Evolutionary conservation across 2,113 vertebrate species (phyloP), one percentile per base, ranked within the genome.

Genomic region (Kryptolebias marmoratus): DNA sequence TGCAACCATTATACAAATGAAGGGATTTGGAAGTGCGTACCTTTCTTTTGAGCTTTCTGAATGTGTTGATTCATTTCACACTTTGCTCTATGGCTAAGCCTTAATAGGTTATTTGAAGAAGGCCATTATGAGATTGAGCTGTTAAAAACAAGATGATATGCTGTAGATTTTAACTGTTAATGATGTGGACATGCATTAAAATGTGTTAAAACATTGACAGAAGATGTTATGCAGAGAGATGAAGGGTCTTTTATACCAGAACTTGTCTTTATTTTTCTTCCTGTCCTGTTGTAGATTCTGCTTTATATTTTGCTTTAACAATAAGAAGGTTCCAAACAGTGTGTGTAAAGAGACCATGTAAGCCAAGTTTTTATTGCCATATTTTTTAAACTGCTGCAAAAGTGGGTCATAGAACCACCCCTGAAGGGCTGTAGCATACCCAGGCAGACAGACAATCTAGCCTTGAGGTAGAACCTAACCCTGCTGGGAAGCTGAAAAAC

Each of bases 301-400:
- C 68, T 61, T 82, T 66, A 79, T 67, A 28, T 80, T 80, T 66
- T 76, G 72, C 88, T 77, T 81, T 79, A 83, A 83, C 72, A 82
- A 80, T 75, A 59, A 64, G 36, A 66, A 30, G 1, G 12, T 72
- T 75, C 64, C 73, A 84, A 79, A 77, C 56, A 42, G 60, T 64
- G 44, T 75, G 68, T 49, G 47, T 71, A 54, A 73, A 39, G 44
- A 49, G 57, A 9, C 53, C 27, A 49, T 61, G 77, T 64, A 58
- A 59, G 66, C 60, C 79, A 80, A 70, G 39, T 78, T 69, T 83
- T 64, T 68, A 73, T 65, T 70, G 66, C 45, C 28, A 39, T 14
- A 53, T 44, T 68, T 94, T 45, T 91, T 68, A 89, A 93, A 92
- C 81, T 92, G 93, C 22, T 93, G 87, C 77, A 90, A 63, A 90